Evolutionary conservation across 2,888 invertebrate species (phyloP).

Genomic region (Masnerella sp.): DNA sequence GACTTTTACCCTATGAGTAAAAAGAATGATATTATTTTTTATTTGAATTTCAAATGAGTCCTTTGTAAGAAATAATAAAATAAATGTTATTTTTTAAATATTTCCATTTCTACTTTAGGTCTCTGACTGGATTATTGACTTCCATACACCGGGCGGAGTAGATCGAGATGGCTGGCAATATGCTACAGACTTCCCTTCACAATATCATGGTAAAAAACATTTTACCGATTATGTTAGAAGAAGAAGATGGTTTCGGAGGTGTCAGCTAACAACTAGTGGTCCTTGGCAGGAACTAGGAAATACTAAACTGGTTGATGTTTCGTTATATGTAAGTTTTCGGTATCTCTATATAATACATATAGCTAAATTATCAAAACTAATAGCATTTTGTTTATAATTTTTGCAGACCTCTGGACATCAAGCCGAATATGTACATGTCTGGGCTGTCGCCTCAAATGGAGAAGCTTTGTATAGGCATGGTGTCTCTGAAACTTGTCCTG

Average conservation of each 20-base stretch:
- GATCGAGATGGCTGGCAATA: slow-evolving; percentile 97
- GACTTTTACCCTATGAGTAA: too few species aligned
- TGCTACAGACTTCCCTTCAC: slow-evolving; percentile 93
- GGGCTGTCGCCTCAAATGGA: slow-evolving; percentile 92
- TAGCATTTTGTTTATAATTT: too few species aligned
- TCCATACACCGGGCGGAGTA: slow-evolving; percentile 91
- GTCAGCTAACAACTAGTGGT: slow-evolving; percentile 89
- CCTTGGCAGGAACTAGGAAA: slow-evolving; percentile 94
- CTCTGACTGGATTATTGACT: slow-evolving; percentile 96
- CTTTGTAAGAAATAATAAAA: too few species aligned
- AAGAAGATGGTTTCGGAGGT: slow-evolving; percentile 90
- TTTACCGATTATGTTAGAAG: slow-evolving; percentile 94
- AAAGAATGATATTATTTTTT: too few species aligned
- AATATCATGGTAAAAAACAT: slow-evolving; percentile 90
- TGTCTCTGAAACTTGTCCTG: slow-evolving; percentile 85
- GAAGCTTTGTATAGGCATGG: slow-evolving; percentile 90
- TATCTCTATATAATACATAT: too few species aligned
- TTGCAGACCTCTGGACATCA: slow-evolving; percentile 77
- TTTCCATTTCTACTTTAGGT: slow-evolving; percentile 78
- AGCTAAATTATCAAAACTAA: too few species aligned
- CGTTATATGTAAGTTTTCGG: slow-evolving; percentile 82
- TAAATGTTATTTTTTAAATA: too few species aligned
- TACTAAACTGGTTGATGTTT: slow-evolving; percentile 89
- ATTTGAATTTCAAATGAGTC: too few species aligned
- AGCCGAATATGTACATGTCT: slow-evolving; percentile 81